Evolutionary conservation across 2,888 invertebrate genomes (phyloP), one percentile per base, ranked within the genome.

Genomic region (Sicus ferrugineus): DNA sequence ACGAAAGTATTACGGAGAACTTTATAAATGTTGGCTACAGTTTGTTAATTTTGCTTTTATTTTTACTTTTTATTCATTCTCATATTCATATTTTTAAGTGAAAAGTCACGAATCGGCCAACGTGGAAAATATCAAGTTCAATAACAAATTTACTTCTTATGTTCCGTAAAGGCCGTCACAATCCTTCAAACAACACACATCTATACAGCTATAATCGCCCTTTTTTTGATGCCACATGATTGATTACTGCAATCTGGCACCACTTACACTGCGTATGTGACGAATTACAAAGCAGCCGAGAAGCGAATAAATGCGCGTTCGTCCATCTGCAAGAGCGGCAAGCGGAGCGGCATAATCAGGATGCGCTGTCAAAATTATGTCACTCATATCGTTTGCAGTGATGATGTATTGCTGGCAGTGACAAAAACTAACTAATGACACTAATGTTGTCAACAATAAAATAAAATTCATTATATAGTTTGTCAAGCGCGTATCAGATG

Each of bases 341-440:
- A 7, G 34, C 34, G 34, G 7, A 14, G 34, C 7, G 9, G 34
- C 34, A 7, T 14, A n/a, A 42, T 46, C 34, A 62, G 34, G 62
- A 46, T 23, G 48, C 42, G 30, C 62, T 62, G 62, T 62, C 62
- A 48, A 62, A 62, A 48, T 62, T 46, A 48, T 62, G 62, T 62
- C 62, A 62, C 28, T 38, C 30, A 30, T 16, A 28, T 19, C 42
- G 16, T 46, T 62, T 48, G 30, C 16, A n/a, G 46, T n/a, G 16
- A 62, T 62, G 62, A 62, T 62, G 48, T 23, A 62, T 62, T 16
- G 48, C 34, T 3, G 23, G 5, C 52, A 21, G 19, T 11, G 52
- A 26, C 19, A 26, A 52, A 38, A 23, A 9, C 38, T 11, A n/a
- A 19, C 38, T 16, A 26, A 38, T 42, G 34, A 42, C 61, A 61